A percentile compares a stretch with the other conserved stretches of the same genome.
Conservation (phyloP, 2,888 invertebrate species). For the Watsonalla cultraria region DNA sequence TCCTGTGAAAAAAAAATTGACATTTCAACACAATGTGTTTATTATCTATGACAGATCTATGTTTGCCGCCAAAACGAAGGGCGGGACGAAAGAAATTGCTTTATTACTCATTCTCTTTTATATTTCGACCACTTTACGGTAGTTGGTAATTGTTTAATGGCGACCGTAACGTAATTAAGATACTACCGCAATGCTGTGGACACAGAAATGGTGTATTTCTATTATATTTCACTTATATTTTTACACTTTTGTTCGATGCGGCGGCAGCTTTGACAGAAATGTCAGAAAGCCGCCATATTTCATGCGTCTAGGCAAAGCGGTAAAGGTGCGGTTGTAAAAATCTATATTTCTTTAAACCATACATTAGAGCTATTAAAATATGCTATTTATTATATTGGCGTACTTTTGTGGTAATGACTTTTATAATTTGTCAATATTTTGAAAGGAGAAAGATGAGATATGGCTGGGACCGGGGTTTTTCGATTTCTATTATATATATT, state of each 20-base stretch:
- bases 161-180: conserved; percentile 51
- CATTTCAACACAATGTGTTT: conserved; percentile 24
- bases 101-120: conserved; percentile 28
- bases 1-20: conserved; percentile 30
- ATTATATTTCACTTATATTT: conserved; percentile 12
- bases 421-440: too few species aligned
- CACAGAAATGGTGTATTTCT: conserved; percentile 29
- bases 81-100: conserved; percentile 37
- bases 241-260: conserved; percentile 15
- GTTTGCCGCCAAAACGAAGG: conserved; percentile 28
- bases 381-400: too few species aligned
- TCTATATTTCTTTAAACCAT: too few species aligned
- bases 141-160: conserved; percentile 61
- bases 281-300: neutral
- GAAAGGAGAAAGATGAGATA: too few species aligned
- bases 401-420: too few species aligned
- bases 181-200: conserved; percentile 51
- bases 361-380: too few species aligned
- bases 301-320: neutral
- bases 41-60: conserved; percentile 19
- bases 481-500: too few species aligned
- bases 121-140: conserved; percentile 54
- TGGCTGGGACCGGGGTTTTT: too few species aligned
- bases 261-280: conserved; percentile 20
- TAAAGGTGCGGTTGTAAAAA: neutral